These are phyloP conservation scores for Callosobruchus maculatus DNA, from an alignment of 2,888 invertebrate genomes.

Conservation along the genomic window DNA sequence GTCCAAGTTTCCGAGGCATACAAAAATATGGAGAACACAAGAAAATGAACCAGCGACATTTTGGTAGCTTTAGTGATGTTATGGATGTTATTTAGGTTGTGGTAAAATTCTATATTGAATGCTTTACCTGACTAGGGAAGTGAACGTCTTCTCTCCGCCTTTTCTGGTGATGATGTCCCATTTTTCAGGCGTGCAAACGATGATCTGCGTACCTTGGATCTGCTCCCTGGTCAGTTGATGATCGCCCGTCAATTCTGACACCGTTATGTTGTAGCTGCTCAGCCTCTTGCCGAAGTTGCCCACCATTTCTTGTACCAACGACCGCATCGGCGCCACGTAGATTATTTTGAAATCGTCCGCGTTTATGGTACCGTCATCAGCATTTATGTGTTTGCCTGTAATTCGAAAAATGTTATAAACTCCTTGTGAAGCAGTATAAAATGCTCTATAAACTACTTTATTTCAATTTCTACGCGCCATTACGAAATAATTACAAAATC, in stretches of 20 bases:
- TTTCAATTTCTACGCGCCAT: no score
- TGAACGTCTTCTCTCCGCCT: slow-evolving; percentile 97
- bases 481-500: no score
- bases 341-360: slow-evolving; percentile 97
- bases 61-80: no score
- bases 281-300: slow-evolving; percentile 91
- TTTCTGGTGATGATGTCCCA: slow-evolving; percentile 99
- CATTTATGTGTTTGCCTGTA: slow-evolving; percentile 81
- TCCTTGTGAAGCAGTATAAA: no score
- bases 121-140: slow-evolving; percentile 75
- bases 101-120: no score
- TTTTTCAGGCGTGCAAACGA: slow-evolving; percentile 99
- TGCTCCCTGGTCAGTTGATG: slow-evolving; percentile 96
- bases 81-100: no score
- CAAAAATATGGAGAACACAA: no score
- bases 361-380: slow-evolving; percentile 88
- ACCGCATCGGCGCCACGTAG: slow-evolving; percentile 98
- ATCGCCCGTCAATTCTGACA: slow-evolving; percentile 97
- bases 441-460: no score
- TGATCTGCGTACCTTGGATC: slow-evolving; percentile 93
- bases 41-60: no score
- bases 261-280: slow-evolving; percentile 85
- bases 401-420: not conserved
- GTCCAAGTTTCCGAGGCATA: no score
- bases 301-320: slow-evolving; percentile 98